These are phyloP conservation scores for Neoscelio sp. DNA, from an alignment of 2,888 invertebrate species.

Conservation along the genomic window DNA sequence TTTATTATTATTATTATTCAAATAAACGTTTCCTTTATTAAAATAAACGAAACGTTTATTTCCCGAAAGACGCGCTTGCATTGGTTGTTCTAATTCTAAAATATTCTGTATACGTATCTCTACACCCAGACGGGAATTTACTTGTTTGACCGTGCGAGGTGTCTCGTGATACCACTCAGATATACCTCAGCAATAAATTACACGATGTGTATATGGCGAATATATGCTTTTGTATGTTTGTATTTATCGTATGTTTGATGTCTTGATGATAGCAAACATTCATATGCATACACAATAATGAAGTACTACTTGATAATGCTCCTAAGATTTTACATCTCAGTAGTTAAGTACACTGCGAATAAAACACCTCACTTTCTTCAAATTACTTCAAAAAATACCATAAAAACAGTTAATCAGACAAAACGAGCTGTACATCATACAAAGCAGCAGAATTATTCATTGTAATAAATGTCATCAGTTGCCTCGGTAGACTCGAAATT, in stretches of 20 bases:
- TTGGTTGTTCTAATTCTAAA: background rate
- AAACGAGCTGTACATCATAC: background rate
- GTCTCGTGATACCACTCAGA: background rate
- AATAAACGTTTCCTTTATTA: too few species aligned
- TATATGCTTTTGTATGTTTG: background rate
- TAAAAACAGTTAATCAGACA: too few species aligned
- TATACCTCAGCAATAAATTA: constrained; percentile 4
- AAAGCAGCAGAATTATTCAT: constrained; percentile 1
- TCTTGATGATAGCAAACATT: constrained; percentile 3
- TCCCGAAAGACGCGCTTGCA: too few species aligned
- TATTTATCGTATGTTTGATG: background rate
- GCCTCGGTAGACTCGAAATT: background rate
- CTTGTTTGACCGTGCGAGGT: background rate
- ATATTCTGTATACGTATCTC: constrained; percentile 2
- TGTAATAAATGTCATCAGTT: background rate
- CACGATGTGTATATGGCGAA: background rate
- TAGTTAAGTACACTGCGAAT: background rate
- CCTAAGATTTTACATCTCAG: background rate
- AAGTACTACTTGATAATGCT: background rate
- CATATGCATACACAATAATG: constrained; percentile 13
- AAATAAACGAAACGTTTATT: too few species aligned
- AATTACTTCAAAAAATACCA: too few species aligned
- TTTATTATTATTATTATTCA: too few species aligned
- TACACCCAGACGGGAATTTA: too few species aligned
- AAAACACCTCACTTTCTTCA: background rate